A percentile compares a stretch with the other conserved stretches of the same genome.
Evolutionary conservation across 2,888 invertebrate species (phyloP).

Genomic region (Subacronicta megacephala): DNA sequence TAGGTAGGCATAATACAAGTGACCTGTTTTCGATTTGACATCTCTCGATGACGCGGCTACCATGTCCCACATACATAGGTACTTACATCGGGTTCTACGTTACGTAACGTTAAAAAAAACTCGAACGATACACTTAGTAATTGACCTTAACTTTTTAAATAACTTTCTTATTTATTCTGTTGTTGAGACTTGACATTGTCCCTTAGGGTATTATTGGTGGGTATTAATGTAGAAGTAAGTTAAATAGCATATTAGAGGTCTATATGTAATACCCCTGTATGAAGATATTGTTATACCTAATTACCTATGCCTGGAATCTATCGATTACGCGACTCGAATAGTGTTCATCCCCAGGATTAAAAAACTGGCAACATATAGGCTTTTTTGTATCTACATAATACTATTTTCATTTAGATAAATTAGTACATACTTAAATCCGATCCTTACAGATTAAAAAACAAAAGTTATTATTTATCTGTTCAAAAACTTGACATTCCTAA

Average conservation of each 20-base stretch:
- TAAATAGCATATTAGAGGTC: too few relatives aligned
- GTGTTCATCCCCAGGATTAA: too few relatives aligned
- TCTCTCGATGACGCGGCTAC: conserved; percentile 20
- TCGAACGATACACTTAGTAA: not conserved
- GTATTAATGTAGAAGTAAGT: too few relatives aligned
- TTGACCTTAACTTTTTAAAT: conserved; percentile 1
- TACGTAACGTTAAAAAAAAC: conserved; percentile 6
- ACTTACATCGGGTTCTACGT: too few relatives aligned
- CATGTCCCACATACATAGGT: conserved; percentile 19
- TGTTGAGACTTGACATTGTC: conserved; percentile 37
- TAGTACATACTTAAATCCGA: too few relatives aligned
- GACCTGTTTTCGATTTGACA: conserved; percentile 26
- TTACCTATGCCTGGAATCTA: too few relatives aligned
- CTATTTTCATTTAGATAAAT: not conserved
- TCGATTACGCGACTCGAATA: too few relatives aligned
- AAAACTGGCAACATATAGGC: too few relatives aligned
- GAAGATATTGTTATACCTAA: too few relatives aligned
- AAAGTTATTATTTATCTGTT: not conserved
- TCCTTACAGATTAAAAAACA: not conserved
- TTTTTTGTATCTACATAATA: not conserved
- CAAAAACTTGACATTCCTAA: not conserved
- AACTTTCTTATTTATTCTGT: not conserved
- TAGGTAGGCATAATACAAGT: conserved; percentile 8
- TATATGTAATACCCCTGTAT: too few relatives aligned
- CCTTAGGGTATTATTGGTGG: not conserved